Evolutionary conservation across 2,797 vertebrate genomes (phyloP).

Genomic region (Chaetodon trifasciatus): DNA sequence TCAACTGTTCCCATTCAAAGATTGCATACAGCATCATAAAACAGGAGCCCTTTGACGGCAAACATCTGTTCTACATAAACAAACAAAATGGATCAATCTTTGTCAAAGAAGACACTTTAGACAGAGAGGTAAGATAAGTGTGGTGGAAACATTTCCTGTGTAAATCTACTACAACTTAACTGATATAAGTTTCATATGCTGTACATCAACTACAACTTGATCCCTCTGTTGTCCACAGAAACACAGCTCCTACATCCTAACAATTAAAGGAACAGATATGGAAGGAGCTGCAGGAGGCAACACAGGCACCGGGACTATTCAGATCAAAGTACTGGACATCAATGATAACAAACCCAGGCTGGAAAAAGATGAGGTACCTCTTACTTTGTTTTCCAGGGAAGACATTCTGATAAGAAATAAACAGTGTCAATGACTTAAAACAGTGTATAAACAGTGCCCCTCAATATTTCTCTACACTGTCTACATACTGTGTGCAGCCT

Average conservation of each 20-base stretch:
- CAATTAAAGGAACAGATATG: conserved; percentile 85
- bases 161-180: background rate
- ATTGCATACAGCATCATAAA: conserved; percentile 86
- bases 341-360: conserved; percentile 88
- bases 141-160: conserved; percentile 51
- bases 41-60: conserved; percentile 74
- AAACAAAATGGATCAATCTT: conserved; percentile 80
- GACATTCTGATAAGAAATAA: background rate
- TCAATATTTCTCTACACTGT: background rate
- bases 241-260: conserved; percentile 77
- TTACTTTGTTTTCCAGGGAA: background rate
- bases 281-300: conserved; percentile 71
- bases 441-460: background rate
- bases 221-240: conserved; percentile 26
- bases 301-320: conserved; percentile 73
- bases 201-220: background rate
- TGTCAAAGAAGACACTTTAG: conserved; percentile 78
- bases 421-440: background rate
- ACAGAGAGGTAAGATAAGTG: conserved; percentile 84
- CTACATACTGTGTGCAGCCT: background rate
- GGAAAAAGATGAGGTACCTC: conserved; percentile 79
- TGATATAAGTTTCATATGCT: background rate
- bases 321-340: conserved; percentile 87
- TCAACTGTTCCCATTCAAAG: conserved; percentile 78
- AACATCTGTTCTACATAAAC: conserved; percentile 78